Evolutionary conservation across 1,140 invertebrate genomes (phyloP).

Genomic region (Oncopodura yosiiana): DNA sequence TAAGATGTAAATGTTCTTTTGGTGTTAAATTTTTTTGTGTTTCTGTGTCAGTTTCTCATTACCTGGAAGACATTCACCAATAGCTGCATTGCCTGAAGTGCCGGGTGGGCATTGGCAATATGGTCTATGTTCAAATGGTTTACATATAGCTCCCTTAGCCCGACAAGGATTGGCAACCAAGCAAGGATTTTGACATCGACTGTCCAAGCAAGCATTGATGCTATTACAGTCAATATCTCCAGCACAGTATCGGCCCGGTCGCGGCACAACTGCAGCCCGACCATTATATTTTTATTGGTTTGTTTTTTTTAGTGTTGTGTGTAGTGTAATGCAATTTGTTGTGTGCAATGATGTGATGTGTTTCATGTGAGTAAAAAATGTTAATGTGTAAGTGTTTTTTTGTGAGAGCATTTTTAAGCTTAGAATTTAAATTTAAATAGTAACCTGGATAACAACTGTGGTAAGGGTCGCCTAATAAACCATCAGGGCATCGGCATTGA

Average conservation of each 20-base stretch:
- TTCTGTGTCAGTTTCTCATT: slow-evolving; percentile 16
- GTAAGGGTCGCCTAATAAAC: slow-evolving; percentile 64
- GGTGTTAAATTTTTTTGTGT: too few species aligned
- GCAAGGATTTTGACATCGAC: slow-evolving; percentile 40
- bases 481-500: slow-evolving; percentile 59
- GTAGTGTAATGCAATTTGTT: too few species aligned
- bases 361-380: too few species aligned
- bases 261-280: slow-evolving; percentile 28
- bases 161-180: slow-evolving; percentile 37
- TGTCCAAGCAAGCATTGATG: slow-evolving; percentile 40
- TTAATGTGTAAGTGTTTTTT: too few species aligned
- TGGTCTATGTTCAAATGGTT: slow-evolving; percentile 38
- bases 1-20: neutral
- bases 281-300: neutral
- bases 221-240: slow-evolving; percentile 40
- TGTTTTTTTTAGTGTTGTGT: neutral
- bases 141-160: slow-evolving; percentile 40
- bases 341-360: too few species aligned
- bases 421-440: neutral
- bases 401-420: neutral
- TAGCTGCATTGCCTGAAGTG: slow-evolving; percentile 39
- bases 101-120: slow-evolving; percentile 41
- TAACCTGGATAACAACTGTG: slow-evolving; percentile 63
- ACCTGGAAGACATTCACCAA: slow-evolving; percentile 38
- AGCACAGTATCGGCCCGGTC: slow-evolving; percentile 37